These are phyloP conservation scores for Sus cebifrons DNA, from an alignment of 2,797 vertebrate genomes.

Conservation along the genomic window DNA sequence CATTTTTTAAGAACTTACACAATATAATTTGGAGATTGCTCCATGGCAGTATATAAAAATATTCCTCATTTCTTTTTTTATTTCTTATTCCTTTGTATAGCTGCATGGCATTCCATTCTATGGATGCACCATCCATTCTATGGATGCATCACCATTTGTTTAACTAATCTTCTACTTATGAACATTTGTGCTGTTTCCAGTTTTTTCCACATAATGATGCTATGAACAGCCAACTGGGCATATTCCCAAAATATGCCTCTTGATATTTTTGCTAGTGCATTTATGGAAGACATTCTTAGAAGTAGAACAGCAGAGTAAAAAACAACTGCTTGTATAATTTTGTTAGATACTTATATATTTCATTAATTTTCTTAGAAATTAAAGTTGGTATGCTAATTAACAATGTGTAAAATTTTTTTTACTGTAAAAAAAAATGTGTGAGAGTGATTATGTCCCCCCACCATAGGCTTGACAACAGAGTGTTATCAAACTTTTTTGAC, in stretches of 20 bases:
- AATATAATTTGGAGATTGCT: background rate
- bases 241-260: background rate
- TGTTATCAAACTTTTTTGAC: background rate
- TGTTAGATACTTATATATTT: background rate
- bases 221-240: background rate
- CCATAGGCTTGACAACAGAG: background rate
- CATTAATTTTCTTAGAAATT: background rate
- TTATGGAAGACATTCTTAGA: background rate
- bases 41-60: background rate
- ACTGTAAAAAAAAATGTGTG: too few species aligned
- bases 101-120: background rate
- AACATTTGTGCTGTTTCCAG: background rate
- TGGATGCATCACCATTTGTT: background rate
- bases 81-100: constrained; percentile 15
- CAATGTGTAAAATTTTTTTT: background rate
- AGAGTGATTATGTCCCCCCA: background rate
- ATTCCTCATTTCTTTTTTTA: background rate
- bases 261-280: background rate
- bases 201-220: constrained; percentile 35
- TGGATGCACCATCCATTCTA: background rate
- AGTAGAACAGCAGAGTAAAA: background rate
- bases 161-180: background rate
- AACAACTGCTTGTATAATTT: constrained; percentile 24
- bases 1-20: background rate
- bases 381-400: constrained; percentile 14